These are phyloP conservation scores for Atta texana DNA, from an alignment of 1,140 invertebrate species.

Conservation along the genomic window DNA sequence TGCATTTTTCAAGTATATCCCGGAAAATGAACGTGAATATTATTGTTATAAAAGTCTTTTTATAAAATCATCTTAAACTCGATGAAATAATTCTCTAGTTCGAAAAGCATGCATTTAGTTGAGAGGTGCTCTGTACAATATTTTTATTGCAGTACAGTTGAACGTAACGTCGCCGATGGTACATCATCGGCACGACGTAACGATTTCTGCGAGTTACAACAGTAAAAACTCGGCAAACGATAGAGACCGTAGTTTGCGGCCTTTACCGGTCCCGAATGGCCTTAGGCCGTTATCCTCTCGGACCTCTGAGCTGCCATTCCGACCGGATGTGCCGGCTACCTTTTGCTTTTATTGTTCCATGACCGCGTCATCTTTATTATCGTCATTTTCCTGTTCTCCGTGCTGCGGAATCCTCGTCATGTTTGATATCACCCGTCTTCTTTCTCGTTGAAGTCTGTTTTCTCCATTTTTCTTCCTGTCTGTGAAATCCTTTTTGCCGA, in stretches of 20 bases:
- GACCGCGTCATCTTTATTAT: constrained; percentile 79
- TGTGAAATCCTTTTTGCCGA: neutral
- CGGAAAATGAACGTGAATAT: neutral
- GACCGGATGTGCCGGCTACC: constrained; percentile 75
- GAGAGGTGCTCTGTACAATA: neutral
- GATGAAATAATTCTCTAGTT: neutral
- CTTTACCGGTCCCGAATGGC: constrained; percentile 18
- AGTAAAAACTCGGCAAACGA: constrained; percentile 26
- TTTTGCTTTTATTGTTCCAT: constrained; percentile 72
- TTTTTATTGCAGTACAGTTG: neutral
- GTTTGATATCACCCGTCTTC: neutral
- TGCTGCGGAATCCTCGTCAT: neutral
- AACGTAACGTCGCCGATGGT: neutral
- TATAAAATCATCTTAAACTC: neutral
- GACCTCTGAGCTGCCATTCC: constrained; percentile 41
- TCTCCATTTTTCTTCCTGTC: constrained; percentile 9
- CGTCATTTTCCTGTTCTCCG: constrained; percentile 67
- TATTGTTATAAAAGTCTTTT: neutral
- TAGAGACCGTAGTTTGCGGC: constrained; percentile 28
- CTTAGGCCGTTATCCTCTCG: constrained; percentile 48
- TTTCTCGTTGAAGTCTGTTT: constrained; percentile 9
- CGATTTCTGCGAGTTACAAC: constrained; percentile 5
- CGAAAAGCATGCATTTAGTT: neutral
- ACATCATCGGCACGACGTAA: neutral
- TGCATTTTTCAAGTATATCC: neutral